phyloP scores from a whole-genome alignment of 2,797 vertebrate species.

The Crypturellus tataupa region DNA sequence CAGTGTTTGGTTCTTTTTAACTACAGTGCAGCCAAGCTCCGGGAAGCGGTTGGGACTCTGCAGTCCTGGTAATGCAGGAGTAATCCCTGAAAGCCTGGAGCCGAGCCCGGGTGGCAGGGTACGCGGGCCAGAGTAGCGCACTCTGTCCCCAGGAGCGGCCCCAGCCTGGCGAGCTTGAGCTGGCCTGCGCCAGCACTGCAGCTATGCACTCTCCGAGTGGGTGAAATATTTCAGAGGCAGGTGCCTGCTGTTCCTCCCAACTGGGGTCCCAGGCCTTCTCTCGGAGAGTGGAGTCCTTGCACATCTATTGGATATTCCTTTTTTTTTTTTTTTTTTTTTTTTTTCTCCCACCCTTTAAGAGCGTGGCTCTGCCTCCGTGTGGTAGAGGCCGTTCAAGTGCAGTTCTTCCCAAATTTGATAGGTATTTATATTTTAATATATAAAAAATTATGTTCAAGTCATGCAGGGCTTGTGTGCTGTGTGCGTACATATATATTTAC shows the following conservation, averaged over 20 bases:
- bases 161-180: not conserved
- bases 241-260: not conserved
- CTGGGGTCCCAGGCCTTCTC: accelerated
- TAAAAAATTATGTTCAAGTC: not conserved
- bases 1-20: not conserved
- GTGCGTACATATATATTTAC: not conserved
- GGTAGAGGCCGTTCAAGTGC: not conserved
- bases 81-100: not conserved
- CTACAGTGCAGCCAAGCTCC: not conserved
- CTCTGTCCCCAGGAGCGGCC: not conserved
- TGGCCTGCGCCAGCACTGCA: not conserved
- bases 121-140: not conserved
- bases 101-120: not conserved
- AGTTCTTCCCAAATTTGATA: not conserved
- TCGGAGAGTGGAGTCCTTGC: not conserved
- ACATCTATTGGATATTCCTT: not conserved
- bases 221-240: not conserved
- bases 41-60: not conserved
- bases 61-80: not conserved
- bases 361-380: not conserved
- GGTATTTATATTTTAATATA: not conserved
- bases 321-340: not conserved
- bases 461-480: not conserved
- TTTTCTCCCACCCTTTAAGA: not conserved
- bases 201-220: not conserved